Percentiles rank a stretch among this genome's conserved stretches.
Evolutionary conservation across 2,113 vertebrate genomes (phyloP).

Genomic region (Gasterosteus aculeatus): DNA sequence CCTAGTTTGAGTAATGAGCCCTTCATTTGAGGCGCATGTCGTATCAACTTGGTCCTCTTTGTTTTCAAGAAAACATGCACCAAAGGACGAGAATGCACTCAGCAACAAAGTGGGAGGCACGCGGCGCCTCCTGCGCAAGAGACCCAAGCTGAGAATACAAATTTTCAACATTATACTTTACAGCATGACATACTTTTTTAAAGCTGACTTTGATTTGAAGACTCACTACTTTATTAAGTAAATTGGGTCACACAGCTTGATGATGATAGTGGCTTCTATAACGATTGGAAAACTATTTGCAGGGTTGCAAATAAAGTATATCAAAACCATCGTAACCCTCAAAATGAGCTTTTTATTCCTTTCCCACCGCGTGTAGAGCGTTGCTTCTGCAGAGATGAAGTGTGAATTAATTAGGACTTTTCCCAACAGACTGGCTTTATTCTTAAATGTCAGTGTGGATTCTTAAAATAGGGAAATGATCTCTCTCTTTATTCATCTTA

Average conservation of each 20-base stretch:
- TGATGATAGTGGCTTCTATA: neutral
- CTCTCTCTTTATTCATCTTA: neutral
- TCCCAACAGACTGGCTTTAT: conserved; percentile 40
- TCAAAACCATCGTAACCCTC: conserved; percentile 3
- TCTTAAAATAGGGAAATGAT: conserved; percentile 19
- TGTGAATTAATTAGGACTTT: conserved; percentile 47
- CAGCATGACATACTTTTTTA: neutral
- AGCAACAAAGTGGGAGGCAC: neutral
- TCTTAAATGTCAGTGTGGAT: conserved; percentile 39
- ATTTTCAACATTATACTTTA: neutral
- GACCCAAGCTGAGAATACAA: neutral
- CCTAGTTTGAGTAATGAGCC: conserved; percentile 32
- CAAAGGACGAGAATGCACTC: neutral
- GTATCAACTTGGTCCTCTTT: conserved; percentile 14
- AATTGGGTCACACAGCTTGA: neutral
- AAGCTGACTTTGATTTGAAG: neutral
- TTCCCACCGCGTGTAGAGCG: neutral
- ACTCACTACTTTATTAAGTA: too few relatives aligned
- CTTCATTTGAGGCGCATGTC: conserved; percentile 34
- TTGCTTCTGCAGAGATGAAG: conserved; percentile 4
- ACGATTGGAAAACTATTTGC: neutral
- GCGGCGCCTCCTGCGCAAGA: too few relatives aligned
- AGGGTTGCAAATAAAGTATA: neutral
- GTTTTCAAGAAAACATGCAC: conserved; percentile 6
- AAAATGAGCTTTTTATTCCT: conserved; percentile 16